Percentiles rank a stretch among this genome's conserved stretches.
phyloP scores from a whole-genome alignment of 2,888 invertebrate genomes.

The Busseola fusca region DNA sequence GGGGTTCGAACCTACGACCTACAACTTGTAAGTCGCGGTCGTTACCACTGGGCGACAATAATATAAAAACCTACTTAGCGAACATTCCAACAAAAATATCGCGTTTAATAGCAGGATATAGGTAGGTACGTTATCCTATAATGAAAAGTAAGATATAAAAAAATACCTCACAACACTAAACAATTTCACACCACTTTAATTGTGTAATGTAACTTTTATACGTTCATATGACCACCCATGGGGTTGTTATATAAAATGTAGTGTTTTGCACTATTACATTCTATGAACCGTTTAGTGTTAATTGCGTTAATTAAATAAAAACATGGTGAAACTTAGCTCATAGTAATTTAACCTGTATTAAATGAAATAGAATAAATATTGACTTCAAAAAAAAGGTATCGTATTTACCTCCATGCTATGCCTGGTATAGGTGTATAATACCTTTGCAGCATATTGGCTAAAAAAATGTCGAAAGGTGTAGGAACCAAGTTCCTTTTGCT shows the following conservation, averaged over 20 bases:
- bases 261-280: constrained; percentile 7
- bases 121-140: no score
- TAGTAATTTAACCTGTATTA: not conserved
- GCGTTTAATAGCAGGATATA: not conserved
- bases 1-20: no score
- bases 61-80: not conserved
- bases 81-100: constrained; percentile 1
- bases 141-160: constrained; percentile 3
- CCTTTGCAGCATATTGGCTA: not conserved
- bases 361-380: not conserved
- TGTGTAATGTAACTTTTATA: constrained; percentile 17
- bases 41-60: no score
- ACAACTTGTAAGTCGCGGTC: no score
- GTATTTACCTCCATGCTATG: no score
- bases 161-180: not conserved
- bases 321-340: not conserved
- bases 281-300: constrained; percentile 3
- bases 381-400: not conserved
- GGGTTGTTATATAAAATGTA: constrained; percentile 4
- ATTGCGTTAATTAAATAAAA: constrained; percentile 16
- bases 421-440: no score
- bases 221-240: constrained; percentile 24
- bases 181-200: constrained; percentile 27
- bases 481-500: no score
- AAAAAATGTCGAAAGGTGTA: not conserved